phyloP scores from a whole-genome alignment of 2,888 invertebrate species.

The Hypsopygia costalis region DNA sequence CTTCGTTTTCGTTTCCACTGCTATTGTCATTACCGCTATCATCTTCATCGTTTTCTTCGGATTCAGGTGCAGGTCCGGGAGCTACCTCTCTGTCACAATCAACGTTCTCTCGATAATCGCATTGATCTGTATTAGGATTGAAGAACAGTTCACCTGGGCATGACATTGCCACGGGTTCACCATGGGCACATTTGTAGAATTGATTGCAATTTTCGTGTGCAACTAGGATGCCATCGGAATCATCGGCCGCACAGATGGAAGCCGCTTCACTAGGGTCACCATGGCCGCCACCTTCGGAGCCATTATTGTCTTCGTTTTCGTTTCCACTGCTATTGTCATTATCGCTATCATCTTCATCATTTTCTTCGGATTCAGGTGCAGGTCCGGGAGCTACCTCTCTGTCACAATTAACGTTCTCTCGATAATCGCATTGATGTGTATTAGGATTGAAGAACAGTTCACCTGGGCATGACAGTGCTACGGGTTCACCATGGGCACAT shows the following conservation, averaged over 20 bases:
- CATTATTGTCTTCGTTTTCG: conserved; percentile 9
- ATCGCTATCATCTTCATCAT: background rate
- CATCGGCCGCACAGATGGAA: conserved; percentile 27
- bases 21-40: background rate
- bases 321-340: conserved; percentile 8
- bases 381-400: conserved; percentile 1
- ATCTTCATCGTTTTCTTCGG: background rate
- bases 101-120: conserved; percentile 42
- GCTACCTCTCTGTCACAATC: conserved; percentile 26
- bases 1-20: conserved; percentile 6
- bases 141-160: conserved; percentile 33
- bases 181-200: conserved; percentile 23
- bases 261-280: conserved; percentile 25
- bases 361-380: conserved; percentile 22
- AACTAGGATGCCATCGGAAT: conserved; percentile 29
- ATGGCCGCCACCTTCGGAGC: conserved; percentile 12
- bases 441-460: conserved; percentile 27
- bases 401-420: conserved; percentile 30
- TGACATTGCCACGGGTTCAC: conserved; percentile 24
- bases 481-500: background rate
- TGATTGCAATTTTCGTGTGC: conserved; percentile 28
- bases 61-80: background rate
- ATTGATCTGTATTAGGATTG: conserved; percentile 28
- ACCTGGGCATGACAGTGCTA: conserved; percentile 14
- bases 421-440: conserved; percentile 30